Evolutionary conservation across 92 coral and sea anemone species (phyloP).

Genomic region (Phenganax marumi): DNA sequence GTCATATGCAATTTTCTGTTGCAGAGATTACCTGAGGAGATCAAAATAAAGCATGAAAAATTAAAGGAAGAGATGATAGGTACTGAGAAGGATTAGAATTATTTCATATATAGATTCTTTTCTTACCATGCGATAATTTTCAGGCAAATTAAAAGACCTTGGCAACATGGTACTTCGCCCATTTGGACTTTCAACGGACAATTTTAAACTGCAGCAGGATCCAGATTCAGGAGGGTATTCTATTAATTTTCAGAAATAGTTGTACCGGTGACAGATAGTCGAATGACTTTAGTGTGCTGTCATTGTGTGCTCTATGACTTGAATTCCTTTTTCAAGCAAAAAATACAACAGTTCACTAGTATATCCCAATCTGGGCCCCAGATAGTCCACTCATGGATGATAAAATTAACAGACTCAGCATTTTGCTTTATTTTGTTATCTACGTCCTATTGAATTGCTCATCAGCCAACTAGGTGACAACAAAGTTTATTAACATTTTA

Average conservation of each 20-base stretch:
- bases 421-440: no score
- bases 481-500: no score
- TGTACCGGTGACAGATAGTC: background rate
- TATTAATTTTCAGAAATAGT: conserved; percentile 75
- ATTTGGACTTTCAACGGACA: conserved; percentile 92
- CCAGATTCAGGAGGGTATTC: conserved; percentile 89
- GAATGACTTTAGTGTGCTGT: background rate
- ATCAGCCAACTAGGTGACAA: no score
- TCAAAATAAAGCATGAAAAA: conserved; percentile 89
- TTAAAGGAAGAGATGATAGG: conserved; percentile 99
- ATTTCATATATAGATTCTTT: background rate
- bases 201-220: conserved; percentile 90
- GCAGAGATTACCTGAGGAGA: conserved; percentile 93
- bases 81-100: background rate
- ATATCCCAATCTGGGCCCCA: no score
- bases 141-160: conserved; percentile 93
- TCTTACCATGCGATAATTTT: conserved; percentile 4
- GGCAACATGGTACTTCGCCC: conserved; percentile 97
- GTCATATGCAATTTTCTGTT: background rate
- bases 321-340: no score
- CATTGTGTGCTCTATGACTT: no score
- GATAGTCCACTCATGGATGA: no score
- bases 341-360: no score
- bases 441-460: no score
- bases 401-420: no score